Percentiles rank a stretch among this genome's conserved stretches.
Evolutionary conservation across 2,797 vertebrate species (phyloP).

Genomic region (Scolopax rusticola): DNA sequence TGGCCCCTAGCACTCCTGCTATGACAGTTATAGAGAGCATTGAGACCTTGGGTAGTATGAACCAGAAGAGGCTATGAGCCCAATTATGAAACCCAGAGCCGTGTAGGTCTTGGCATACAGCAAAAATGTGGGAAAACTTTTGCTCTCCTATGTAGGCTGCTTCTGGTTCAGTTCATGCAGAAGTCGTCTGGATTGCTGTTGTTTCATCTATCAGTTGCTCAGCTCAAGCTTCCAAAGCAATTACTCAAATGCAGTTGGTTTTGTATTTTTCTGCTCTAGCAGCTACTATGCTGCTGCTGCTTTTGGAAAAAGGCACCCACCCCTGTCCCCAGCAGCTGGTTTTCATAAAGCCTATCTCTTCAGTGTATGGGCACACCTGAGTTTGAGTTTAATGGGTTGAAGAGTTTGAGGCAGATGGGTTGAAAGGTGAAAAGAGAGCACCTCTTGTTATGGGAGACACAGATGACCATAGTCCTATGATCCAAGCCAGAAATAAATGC

Average conservation of each 20-base stretch:
- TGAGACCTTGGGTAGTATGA: neutral
- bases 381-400: no score
- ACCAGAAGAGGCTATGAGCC: neutral
- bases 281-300: neutral
- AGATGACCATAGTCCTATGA: neutral
- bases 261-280: neutral
- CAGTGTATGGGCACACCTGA: neutral
- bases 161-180: neutral
- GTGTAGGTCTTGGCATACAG: neutral
- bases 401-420: neutral
- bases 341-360: neutral
- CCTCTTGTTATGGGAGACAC: neutral
- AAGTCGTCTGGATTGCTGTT: neutral
- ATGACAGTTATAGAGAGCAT: neutral
- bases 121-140: neutral
- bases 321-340: neutral
- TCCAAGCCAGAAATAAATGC: slow-evolving; percentile 6
- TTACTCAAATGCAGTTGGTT: neutral
- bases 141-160: neutral
- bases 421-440: neutral
- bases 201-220: neutral
- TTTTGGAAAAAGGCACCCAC: neutral
- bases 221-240: neutral
- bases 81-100: neutral
- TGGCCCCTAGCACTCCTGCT: neutral